A percentile compares a stretch with the other conserved stretches of the same genome.
These are phyloP conservation scores for Macaria notata DNA, from an alignment of 2,888 invertebrate species.

Conservation along the genomic window DNA sequence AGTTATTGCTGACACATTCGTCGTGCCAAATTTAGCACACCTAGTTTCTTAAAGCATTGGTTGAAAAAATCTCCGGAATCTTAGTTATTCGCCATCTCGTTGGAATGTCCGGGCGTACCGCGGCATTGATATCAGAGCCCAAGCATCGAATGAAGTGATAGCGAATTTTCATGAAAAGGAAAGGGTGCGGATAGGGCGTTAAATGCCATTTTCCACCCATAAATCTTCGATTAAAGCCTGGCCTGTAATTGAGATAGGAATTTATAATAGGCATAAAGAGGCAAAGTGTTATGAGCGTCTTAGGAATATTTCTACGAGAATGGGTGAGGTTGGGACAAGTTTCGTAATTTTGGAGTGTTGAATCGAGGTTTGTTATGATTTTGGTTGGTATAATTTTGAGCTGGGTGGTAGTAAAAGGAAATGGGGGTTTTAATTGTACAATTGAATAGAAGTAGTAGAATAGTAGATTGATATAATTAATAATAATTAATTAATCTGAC, in stretches of 20 bases:
- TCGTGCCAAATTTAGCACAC: too few species aligned
- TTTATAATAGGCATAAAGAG: conserved; percentile 37
- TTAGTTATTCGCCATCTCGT: not conserved
- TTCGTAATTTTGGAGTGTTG: not conserved
- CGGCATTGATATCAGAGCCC: conserved; percentile 21
- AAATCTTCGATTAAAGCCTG: conserved; percentile 53
- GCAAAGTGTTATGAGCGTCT: conserved; percentile 26
- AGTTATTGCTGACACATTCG: too few species aligned
- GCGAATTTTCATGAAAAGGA: conserved; percentile 41
- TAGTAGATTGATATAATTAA: too few species aligned
- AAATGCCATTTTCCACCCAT: conserved; percentile 53
- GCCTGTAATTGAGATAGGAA: conserved; percentile 45
- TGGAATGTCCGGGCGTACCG: not conserved
- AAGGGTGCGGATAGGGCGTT: conserved; percentile 53
- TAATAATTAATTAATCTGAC: too few species aligned
- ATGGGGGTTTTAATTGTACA: not conserved
- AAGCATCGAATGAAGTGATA: conserved; percentile 25
- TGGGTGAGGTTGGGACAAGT: conserved; percentile 3
- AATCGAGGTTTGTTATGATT: conserved; percentile 10
- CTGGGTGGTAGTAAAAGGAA: not conserved
- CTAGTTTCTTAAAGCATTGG: too few species aligned
- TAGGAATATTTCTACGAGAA: conserved; percentile 21
- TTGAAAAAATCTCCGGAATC: not conserved
- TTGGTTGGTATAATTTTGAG: conserved; percentile 1
- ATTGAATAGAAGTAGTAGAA: too few species aligned